Conservation (phyloP, 37 sponge, comb jelly and placozoan genomes). For the Amphimedon queenslandica region DNA sequence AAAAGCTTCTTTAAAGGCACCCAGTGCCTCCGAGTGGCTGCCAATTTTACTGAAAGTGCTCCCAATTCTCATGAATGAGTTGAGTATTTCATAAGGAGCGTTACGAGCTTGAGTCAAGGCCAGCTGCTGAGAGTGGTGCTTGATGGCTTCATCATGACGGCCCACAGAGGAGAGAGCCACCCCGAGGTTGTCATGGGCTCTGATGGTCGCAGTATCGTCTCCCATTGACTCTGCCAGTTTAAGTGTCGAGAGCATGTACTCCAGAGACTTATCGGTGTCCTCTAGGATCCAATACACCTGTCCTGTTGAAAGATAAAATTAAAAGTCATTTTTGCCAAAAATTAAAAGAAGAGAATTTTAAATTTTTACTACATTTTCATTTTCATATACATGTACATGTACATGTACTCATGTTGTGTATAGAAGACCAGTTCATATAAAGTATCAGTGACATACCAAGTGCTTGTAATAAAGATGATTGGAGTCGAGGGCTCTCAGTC, state of each 20-base stretch:
- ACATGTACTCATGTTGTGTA: too few relatives aligned
- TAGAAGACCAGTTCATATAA: too few relatives aligned
- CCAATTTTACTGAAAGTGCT: constrained; percentile 55
- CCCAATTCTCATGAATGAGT: constrained; percentile 73
- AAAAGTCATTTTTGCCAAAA: too few relatives aligned
- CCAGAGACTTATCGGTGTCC: constrained; percentile 64
- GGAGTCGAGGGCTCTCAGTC: constrained; percentile 88
- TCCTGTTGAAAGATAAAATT: too few relatives aligned
- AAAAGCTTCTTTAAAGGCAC: constrained; percentile 75
- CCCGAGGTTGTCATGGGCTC: constrained; percentile 75
- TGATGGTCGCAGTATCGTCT: constrained; percentile 65
- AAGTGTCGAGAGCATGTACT: constrained; percentile 83
- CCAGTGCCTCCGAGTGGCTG: constrained; percentile 52
- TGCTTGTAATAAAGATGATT: constrained; percentile 84
- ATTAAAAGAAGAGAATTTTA: too few relatives aligned
- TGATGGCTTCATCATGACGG: constrained; percentile 57
- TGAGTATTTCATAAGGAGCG: constrained; percentile 55
- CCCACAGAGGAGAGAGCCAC: constrained; percentile 59
- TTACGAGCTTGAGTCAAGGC: constrained; percentile 33
- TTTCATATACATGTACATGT: too few relatives aligned
- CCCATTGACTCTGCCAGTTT: constrained; percentile 55
- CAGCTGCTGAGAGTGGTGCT: constrained; percentile 68
- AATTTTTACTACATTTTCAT: too few relatives aligned
- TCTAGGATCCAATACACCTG: constrained; percentile 85
- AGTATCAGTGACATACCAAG: too few relatives aligned